These are phyloP conservation scores for Actinernus sp. DNA, from an alignment of 92 coral and sea anemone species.

Conservation along the genomic window DNA sequence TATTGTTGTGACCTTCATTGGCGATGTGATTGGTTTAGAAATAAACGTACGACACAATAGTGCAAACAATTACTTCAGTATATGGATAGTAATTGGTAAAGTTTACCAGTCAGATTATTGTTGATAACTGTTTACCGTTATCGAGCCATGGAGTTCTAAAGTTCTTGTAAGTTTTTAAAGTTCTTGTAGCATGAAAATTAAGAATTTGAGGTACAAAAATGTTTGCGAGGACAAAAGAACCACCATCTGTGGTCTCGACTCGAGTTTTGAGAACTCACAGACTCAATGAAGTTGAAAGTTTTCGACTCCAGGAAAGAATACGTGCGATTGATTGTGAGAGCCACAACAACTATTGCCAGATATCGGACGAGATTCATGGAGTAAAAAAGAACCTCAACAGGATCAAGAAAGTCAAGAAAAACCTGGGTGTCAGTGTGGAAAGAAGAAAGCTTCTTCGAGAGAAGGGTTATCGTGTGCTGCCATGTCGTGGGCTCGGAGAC, in stretches of 20 bases:
- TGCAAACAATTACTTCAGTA: not conserved
- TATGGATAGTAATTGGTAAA: not conserved
- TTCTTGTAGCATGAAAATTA: not conserved
- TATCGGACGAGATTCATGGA: slow-evolving; percentile 88
- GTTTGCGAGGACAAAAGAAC: slow-evolving; percentile 61
- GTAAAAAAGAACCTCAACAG: slow-evolving; percentile 71
- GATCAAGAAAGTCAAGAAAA: slow-evolving; percentile 69
- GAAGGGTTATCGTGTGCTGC: slow-evolving; percentile 73
- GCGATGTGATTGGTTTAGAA: not conserved
- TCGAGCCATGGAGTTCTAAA: not conserved
- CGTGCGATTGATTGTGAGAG: slow-evolving; percentile 68
- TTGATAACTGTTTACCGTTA: not conserved
- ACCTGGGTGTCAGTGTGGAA: slow-evolving; percentile 72
- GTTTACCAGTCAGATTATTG: not conserved
- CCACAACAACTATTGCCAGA: slow-evolving; percentile 69
- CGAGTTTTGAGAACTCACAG: slow-evolving; percentile 76
- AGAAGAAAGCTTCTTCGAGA: slow-evolving; percentile 76
- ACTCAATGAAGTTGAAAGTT: slow-evolving; percentile 73
- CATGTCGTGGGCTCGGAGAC: slow-evolving; percentile 30
- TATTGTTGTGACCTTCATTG: not conserved
- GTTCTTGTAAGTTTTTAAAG: not conserved
- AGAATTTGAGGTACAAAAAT: slow-evolving; percentile 3
- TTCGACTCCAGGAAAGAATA: slow-evolving; percentile 79
- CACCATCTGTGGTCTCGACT: slow-evolving; percentile 82
- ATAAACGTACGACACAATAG: not conserved